These are phyloP conservation scores for Hippocampus zosterae DNA, from an alignment of 2,113 vertebrate species.

Conservation along the genomic window DNA sequence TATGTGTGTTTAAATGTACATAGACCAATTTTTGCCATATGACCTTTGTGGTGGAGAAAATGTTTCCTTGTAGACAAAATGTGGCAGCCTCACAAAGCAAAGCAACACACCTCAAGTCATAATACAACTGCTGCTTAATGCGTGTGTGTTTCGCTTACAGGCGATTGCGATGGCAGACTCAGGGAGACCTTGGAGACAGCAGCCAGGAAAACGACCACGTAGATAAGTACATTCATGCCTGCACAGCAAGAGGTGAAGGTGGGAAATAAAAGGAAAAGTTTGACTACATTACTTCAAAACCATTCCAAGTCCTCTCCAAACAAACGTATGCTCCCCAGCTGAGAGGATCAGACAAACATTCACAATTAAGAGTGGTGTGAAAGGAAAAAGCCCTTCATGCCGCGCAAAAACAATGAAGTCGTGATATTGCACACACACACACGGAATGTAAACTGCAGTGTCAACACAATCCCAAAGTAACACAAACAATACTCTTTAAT, in stretches of 20 bases:
- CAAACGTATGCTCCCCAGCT: background rate
- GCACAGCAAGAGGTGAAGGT: background rate
- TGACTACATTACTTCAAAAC: too few relatives aligned
- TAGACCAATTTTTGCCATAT: background rate
- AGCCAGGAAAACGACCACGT: slow-evolving; percentile 70
- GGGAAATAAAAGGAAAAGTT: background rate
- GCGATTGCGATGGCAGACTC: slow-evolving; percentile 53
- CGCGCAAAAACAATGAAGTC: background rate
- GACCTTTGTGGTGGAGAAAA: background rate
- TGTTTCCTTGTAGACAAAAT: background rate
- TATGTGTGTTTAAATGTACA: background rate
- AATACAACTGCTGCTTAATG: background rate
- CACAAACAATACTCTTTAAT: slow-evolving; percentile 15
- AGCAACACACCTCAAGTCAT: background rate
- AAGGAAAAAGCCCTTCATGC: background rate
- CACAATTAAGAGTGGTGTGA: too few relatives aligned
- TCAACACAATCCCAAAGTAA: slow-evolving; percentile 17
- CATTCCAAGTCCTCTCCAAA: too few relatives aligned
- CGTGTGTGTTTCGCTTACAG: slow-evolving; percentile 36
- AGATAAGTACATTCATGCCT: slow-evolving; percentile 74
- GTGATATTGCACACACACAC: background rate
- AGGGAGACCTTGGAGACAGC: slow-evolving; percentile 62
- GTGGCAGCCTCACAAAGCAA: background rate
- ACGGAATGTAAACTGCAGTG: slow-evolving; percentile 9
- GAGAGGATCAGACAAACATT: background rate